Percentiles rank a stretch among this genome's conserved stretches.
These are phyloP conservation scores for Thunnus thynnus DNA, from an alignment of 2,113 vertebrate species.

Conservation along the genomic window DNA sequence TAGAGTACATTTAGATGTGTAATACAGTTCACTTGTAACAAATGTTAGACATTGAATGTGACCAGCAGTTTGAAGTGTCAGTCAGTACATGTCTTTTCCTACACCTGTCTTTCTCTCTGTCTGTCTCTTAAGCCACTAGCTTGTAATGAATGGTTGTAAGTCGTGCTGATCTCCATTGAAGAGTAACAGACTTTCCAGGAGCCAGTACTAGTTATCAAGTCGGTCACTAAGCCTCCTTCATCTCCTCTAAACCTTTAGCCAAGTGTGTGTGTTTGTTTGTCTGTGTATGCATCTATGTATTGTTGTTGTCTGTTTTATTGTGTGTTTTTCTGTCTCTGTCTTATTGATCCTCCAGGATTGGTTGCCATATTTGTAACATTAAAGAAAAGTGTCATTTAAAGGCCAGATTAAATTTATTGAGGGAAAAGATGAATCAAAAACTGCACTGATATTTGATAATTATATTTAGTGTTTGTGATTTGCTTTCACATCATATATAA, in stretches of 20 bases:
- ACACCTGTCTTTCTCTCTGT: background rate
- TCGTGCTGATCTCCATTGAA: conserved; percentile 9
- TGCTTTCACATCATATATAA: background rate
- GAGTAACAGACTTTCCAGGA: conserved; percentile 26
- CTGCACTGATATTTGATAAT: background rate
- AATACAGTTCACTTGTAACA: too few species aligned
- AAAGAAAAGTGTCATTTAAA: background rate
- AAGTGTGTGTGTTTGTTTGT: background rate
- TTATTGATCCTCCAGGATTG: background rate
- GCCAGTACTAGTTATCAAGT: background rate
- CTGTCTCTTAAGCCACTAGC: background rate
- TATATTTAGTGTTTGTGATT: background rate
- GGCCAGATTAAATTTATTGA: background rate
- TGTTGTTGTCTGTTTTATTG: background rate
- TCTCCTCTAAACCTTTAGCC: conserved; percentile 22
- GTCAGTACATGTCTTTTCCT: background rate
- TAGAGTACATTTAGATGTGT: background rate
- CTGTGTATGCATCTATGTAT: background rate
- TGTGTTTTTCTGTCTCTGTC: background rate
- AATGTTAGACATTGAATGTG: too few species aligned
- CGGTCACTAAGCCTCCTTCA: conserved; percentile 13
- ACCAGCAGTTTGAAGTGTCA: too few species aligned
- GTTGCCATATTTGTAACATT: background rate
- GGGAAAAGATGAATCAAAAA: background rate
- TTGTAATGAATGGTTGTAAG: conserved; percentile 41